Base-by-base conservation (phyloP, 2,888 invertebrate species). In the Achlya flavicornis region DNA sequence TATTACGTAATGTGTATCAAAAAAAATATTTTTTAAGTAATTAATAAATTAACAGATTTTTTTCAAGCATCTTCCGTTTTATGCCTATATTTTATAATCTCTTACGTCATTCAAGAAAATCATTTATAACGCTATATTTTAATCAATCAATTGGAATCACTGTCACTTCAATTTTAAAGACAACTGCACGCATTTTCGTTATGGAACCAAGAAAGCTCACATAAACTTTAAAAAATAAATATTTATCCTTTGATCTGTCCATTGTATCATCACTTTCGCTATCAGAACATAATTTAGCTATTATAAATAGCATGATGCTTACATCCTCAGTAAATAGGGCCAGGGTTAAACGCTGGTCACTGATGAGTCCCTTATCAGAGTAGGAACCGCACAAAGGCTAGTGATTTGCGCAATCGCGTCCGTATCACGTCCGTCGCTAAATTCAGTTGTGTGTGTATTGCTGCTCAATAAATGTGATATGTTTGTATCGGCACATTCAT, bases 361-460 rank as follows among this genome's bases (percentile, higher is more conserved):
- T 75, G 79, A 77, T 83, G 77, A 76, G 79, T 81, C 81, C 81
- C 85, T 92, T 93, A 92, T 92, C 92, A 80, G 75, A 85, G 81
- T 87, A 91, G 91, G 92, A 92, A 90, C 91, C 76, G 80, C 77
- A 77, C 83, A 89, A 91, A 92, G 92, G 92, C 91, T 92, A 86
- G 78, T 79, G 84, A 88, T 90, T 93, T 93, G 91, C 92, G 93
- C 92, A 93, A 93, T 85, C 86, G 68, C 76, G 77, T 74, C 69
- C 83, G 73, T 90, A 89, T 90, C 91, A 83, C 90, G 87, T 89
- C 90, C 90, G 90, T 81, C 76, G 83, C 85, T 87, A 85, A 86
- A 85, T 84, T 87, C 85, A 85, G 78, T 79, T 83, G 83, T 85
- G 85, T 88, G 86, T 84, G 87, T 88, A 89, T 84, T 72, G 63